These are phyloP conservation scores for Papilio dardanus DNA, from an alignment of 1,140 invertebrate genomes.

Conservation along the genomic window DNA sequence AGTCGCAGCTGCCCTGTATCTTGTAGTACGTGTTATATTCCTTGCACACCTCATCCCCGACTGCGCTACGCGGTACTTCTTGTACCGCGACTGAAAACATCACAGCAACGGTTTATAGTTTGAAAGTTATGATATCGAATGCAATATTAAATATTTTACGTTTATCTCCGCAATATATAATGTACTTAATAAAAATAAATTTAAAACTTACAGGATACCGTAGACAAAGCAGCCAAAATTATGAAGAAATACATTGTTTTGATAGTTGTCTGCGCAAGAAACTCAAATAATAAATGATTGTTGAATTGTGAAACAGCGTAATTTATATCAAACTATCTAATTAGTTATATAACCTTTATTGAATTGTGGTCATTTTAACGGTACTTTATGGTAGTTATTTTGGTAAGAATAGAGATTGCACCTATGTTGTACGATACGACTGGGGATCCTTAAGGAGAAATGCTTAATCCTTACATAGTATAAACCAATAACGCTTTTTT, in stretches of 20 bases:
- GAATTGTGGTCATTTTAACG: background rate
- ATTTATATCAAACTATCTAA: background rate
- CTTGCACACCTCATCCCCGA: constrained; percentile 39
- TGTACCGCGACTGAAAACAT: background rate
- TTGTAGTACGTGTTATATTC: constrained; percentile 73
- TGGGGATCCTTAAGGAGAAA: no score
- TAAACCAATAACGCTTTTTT: no score
- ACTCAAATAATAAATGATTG: background rate
- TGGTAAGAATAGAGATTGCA: no score
- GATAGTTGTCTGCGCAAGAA: background rate
- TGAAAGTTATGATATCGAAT: no score
- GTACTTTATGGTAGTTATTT: background rate
- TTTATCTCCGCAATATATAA: background rate
- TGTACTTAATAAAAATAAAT: background rate
- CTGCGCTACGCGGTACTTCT: background rate
- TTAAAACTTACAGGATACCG: background rate
- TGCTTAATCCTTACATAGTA: no score
- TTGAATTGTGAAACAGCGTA: background rate
- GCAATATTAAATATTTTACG: no score
- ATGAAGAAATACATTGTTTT: background rate
- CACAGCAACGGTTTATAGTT: no score
- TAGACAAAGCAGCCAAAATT: background rate
- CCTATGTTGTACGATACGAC: no score
- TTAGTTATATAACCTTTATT: background rate
- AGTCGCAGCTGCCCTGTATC: constrained; percentile 87